phyloP scores from a whole-genome alignment of 2,113 vertebrate species.

The Cynopterus brachyotis region DNA sequence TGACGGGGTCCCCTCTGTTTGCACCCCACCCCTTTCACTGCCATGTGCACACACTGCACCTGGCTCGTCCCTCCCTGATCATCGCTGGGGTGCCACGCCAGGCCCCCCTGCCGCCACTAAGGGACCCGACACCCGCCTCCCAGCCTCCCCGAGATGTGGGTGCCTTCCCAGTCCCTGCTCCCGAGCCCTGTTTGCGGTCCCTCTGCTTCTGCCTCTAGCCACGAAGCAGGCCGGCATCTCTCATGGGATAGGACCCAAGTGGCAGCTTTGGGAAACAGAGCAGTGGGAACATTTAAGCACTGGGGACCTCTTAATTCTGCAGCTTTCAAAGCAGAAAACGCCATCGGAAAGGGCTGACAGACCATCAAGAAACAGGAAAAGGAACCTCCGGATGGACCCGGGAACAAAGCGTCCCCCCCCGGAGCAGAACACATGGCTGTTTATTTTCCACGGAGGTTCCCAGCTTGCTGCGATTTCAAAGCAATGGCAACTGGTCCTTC shows the following conservation, averaged over 20 bases:
- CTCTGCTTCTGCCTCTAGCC: fast-evolving
- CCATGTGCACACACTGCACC: neutral
- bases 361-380: conserved; percentile 36
- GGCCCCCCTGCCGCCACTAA: no score
- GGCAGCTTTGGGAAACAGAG: neutral
- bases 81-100: fast-evolving
- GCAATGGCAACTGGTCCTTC: fast-evolving
- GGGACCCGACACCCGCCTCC: fast-evolving
- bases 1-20: neutral
- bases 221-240: neutral
- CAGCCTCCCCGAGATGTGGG: fast-evolving
- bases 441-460: neutral
- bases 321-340: neutral
- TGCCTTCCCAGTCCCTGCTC: neutral
- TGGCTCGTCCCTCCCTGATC: neutral
- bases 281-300: no score
- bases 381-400: neutral
- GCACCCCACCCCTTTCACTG: no score
- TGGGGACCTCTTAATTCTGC: neutral
- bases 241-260: neutral
- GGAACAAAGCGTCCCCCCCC: conserved; percentile 42
- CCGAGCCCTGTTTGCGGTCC: fast-evolving
- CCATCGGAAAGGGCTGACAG: neutral
- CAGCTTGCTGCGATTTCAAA: neutral
- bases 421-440: neutral